A percentile compares a stretch with the other conserved stretches of the same genome.
phyloP scores from a whole-genome alignment of 2,797 vertebrate genomes.

The Cossypha niveicapilla region DNA sequence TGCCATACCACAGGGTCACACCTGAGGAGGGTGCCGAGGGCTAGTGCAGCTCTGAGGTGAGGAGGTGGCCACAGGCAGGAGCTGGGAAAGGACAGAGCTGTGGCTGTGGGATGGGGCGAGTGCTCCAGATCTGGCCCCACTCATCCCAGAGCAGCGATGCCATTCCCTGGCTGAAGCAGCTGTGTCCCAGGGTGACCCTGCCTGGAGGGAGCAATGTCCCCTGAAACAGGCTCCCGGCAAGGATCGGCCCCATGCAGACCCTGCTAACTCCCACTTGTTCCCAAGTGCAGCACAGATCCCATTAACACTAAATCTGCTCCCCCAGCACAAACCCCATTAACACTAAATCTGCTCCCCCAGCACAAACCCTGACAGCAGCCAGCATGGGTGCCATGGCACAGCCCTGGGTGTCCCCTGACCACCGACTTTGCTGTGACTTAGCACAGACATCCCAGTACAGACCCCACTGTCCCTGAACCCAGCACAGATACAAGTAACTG shows the following conservation, averaged over 20 bases:
- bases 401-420: not conserved
- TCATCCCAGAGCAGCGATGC: not conserved
- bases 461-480: accelerated
- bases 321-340: not conserved
- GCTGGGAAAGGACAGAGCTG: not conserved
- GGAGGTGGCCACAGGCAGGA: accelerated
- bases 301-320: not conserved
- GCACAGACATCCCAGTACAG: not conserved
- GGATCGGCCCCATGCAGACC: not conserved
- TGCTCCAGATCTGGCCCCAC: not conserved
- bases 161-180: not conserved
- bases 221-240: not conserved
- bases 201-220: not conserved
- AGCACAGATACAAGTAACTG: accelerated
- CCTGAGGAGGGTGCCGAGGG: not conserved
- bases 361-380: not conserved
- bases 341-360: not conserved
- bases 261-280: not conserved
- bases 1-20: not conserved
- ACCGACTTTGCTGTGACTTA: not conserved
- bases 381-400: accelerated
- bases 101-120: not conserved
- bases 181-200: not conserved
- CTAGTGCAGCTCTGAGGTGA: not conserved
- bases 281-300: not conserved